phyloP scores from a whole-genome alignment of 2,113 vertebrate species.

The Eubucco bourcierii region DNA sequence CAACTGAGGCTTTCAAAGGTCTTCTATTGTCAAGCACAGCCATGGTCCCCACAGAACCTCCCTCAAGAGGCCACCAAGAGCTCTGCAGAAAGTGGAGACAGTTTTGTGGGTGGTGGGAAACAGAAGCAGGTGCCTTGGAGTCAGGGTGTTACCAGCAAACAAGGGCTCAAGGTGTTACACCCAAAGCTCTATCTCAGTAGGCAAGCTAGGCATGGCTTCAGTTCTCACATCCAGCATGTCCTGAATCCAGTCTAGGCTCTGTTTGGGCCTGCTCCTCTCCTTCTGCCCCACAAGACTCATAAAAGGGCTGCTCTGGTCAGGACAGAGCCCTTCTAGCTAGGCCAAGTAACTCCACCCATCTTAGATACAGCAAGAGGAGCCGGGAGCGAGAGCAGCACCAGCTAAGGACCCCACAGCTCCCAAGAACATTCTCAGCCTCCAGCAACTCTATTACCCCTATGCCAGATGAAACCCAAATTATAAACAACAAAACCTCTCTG shows the following conservation, averaged over 20 bases:
- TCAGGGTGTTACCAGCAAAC: rapidly evolving
- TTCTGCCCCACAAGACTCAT: rapidly evolving
- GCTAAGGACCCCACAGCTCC: too few species aligned
- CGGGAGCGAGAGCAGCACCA: too few species aligned
- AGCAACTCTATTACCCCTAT: too few species aligned
- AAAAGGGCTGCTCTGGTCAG: background rate
- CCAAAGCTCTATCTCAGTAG: rapidly evolving
- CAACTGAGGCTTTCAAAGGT: background rate
- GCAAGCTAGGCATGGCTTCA: background rate
- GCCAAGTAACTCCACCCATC: background rate
- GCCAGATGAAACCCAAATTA: too few species aligned
- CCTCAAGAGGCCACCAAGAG: background rate
- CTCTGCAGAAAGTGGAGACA: too few species aligned
- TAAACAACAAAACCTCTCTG: rapidly evolving
- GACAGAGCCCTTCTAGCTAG: rapidly evolving
- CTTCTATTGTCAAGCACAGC: background rate
- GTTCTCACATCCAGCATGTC: background rate
- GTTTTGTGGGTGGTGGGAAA: too few species aligned
- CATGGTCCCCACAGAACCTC: rapidly evolving
- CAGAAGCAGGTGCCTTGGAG: rapidly evolving
- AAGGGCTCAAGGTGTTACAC: background rate
- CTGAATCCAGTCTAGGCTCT: rapidly evolving
- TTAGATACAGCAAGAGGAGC: too few species aligned
- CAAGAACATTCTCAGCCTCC: too few species aligned
- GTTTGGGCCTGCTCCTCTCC: background rate